phyloP scores from a whole-genome alignment of 2,888 invertebrate species.

The Tachina grossa region DNA sequence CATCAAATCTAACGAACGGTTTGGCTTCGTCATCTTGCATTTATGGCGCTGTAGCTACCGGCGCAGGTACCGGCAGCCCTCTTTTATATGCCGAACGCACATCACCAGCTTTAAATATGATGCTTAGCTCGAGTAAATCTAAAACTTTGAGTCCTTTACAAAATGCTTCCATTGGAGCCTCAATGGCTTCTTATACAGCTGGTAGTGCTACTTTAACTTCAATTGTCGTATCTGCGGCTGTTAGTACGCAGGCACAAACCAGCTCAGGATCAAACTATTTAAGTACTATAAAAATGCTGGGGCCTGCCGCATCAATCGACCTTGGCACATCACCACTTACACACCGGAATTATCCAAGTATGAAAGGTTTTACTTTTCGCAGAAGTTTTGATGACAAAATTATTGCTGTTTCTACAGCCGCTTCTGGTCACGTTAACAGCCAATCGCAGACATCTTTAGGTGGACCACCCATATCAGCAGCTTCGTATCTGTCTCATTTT shows the following conservation, averaged over 20 bases:
- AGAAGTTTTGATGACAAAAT: slow-evolving; percentile 82
- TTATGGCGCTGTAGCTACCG: slow-evolving; percentile 65
- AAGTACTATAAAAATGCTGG: slow-evolving; percentile 77
- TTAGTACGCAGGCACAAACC: slow-evolving; percentile 63
- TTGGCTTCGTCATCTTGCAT: slow-evolving; percentile 72
- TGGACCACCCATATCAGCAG: slow-evolving; percentile 69
- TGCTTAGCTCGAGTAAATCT: slow-evolving; percentile 75
- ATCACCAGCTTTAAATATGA: slow-evolving; percentile 78
- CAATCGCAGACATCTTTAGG: slow-evolving; percentile 70
- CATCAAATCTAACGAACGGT: slow-evolving; percentile 70
- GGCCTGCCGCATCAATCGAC: slow-evolving; percentile 80
- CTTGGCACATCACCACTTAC: slow-evolving; percentile 79
- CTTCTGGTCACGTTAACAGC: slow-evolving; percentile 53
- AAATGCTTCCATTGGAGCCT: slow-evolving; percentile 71
- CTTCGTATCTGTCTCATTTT: slow-evolving; percentile 67
- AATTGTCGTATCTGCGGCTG: slow-evolving; percentile 36
- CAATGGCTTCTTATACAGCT: slow-evolving; percentile 67
- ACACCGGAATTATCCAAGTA: slow-evolving; percentile 79
- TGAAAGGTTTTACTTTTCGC: slow-evolving; percentile 81
- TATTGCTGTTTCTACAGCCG: slow-evolving; percentile 73
- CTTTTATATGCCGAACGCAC: slow-evolving; percentile 74
- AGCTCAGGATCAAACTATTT: slow-evolving; percentile 75
- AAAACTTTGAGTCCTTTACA: slow-evolving; percentile 76
- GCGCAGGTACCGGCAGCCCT: slow-evolving; percentile 61
- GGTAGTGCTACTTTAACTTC: slow-evolving; percentile 48